phyloP scores from a whole-genome alignment of 2,113 vertebrate species.

The Rhinoderma darwinii region DNA sequence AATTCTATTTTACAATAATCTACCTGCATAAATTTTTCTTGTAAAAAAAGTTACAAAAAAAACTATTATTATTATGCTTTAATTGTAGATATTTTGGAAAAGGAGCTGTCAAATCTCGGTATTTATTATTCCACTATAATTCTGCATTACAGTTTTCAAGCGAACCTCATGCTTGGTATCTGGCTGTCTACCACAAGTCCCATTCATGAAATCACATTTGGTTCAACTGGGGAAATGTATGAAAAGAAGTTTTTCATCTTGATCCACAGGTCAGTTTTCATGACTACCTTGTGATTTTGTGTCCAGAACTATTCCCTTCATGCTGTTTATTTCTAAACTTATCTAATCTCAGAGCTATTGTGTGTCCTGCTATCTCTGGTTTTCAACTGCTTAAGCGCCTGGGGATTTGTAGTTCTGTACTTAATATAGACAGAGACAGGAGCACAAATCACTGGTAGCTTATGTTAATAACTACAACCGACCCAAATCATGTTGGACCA shows the following conservation, averaged over 20 bases:
- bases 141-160: not conserved
- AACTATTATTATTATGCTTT: not conserved
- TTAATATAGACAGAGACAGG: constrained; percentile 56
- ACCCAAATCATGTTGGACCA: constrained; percentile 58
- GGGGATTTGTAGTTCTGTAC: constrained; percentile 48
- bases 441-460: constrained; percentile 58
- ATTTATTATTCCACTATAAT: not conserved
- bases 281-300: constrained; percentile 16
- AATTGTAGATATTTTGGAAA: not conserved
- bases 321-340: constrained; percentile 41
- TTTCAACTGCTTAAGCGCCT: constrained; percentile 39
- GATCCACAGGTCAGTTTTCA: constrained; percentile 31
- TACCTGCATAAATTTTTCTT: no score
- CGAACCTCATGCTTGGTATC: not conserved
- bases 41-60: no score
- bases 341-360: constrained; percentile 40
- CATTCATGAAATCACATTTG: constrained; percentile 5
- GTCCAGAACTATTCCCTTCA: constrained; percentile 38
- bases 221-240: not conserved
- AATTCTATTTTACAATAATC: not conserved
- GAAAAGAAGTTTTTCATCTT: constrained; percentile 10
- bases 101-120: not conserved
- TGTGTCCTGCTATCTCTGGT: constrained; percentile 30
- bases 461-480: constrained; percentile 58
- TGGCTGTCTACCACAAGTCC: not conserved